Evolutionary conservation across 1,140 invertebrate genomes (phyloP), one percentile per base, ranked within the genome.

Genomic region (Agraylea sexmaculata): DNA sequence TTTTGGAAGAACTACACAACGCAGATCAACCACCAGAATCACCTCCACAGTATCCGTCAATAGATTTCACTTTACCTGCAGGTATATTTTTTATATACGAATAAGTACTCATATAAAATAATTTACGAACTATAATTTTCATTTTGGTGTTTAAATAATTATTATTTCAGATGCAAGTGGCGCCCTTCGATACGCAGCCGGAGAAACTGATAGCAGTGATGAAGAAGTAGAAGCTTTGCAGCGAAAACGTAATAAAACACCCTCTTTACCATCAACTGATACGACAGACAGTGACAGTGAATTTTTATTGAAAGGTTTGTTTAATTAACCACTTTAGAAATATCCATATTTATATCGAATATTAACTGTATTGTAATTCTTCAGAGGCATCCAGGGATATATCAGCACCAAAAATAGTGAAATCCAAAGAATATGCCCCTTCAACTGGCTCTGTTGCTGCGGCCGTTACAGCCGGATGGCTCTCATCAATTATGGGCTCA

Each of bases 1-100:
- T 35, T 13, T 37, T 50, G 4, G 45, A 47, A 16, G 48, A 50
- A 40, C 37, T 50, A 23, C 31, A 50, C 19, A 35, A 37, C 10
- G 48, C 48, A 13, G 45, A 50, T 12, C 18, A 23, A 27, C 30
- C 39, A 23, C 17, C 38, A 27, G 17, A 25, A 23, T n/a, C 35
- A 13, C 35, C 20, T n/a, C 27, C 16, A 15, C 38, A 20, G 6
- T 19, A 33, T 28, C 43, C 22, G 16, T 10, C 29, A 12, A 29
- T 23, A 12, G 47, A 49, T 39, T 27, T 45, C 16, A 39, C 42
- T 1, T 22, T 45, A 7, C 40, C 47, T 4, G 11, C 40, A 10
- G 40, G 40, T 42, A 30, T 30, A 11, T 36, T 12, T 20, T 35
- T 18, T 5, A 8, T 19, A 5, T 16, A 5, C 11, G 15, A 21